Percentiles rank a stretch among this genome's conserved stretches.
Evolutionary conservation across 35 echinoderm and acorn worm genomes (phyloP).

Genomic region (Apostichopus californicus): DNA sequence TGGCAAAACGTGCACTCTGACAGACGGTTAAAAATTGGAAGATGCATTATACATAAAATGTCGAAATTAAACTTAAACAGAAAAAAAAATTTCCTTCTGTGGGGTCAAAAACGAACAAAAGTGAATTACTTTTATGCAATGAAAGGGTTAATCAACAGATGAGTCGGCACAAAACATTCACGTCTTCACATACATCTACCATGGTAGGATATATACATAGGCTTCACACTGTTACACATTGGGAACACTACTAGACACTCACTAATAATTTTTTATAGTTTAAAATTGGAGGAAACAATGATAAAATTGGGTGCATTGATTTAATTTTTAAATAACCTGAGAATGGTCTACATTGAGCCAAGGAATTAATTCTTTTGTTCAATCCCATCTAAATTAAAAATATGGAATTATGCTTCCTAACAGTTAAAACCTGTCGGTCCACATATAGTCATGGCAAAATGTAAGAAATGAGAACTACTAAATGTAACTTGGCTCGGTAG

Average conservation of each 20-base stretch:
- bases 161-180: conserved; percentile 34
- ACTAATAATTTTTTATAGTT: neutral
- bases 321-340: neutral
- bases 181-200: conserved; percentile 4
- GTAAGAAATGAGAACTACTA: too few species aligned
- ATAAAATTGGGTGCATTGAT: neutral
- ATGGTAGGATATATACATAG: conserved; percentile 37
- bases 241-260: neutral
- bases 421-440: too few species aligned
- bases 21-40: neutral
- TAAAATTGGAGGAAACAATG: neutral
- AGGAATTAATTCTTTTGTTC: neutral
- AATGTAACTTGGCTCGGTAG: too few species aligned
- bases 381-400: too few species aligned
- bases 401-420: too few species aligned
- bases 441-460: too few species aligned
- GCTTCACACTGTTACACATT: conserved; percentile 16
- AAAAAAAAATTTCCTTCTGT: neutral
- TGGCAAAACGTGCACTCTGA: neutral
- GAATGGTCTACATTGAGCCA: neutral
- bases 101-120: neutral
- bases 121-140: neutral
- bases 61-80: neutral
- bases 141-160: neutral
- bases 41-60: neutral